phyloP scores from a whole-genome alignment of 2,113 vertebrate species.

The Rafetus swinhoei region DNA sequence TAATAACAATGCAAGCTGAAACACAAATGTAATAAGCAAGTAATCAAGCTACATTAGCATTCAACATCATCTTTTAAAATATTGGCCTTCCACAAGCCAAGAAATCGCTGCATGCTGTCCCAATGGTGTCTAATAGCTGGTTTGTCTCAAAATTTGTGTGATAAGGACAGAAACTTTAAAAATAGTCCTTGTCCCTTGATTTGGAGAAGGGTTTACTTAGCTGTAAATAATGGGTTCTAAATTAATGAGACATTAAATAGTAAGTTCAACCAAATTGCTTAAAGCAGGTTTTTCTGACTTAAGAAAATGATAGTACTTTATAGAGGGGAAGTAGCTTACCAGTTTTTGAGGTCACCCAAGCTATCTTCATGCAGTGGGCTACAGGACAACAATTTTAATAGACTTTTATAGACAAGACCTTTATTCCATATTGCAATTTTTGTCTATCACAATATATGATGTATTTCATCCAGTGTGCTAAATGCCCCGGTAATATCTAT shows the following conservation, averaged over 20 bases:
- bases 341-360: not conserved
- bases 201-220: not conserved
- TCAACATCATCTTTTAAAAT: not conserved
- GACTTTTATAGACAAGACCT: not conserved
- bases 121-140: not conserved
- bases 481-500: not conserved
- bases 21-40: not conserved
- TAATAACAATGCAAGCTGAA: not conserved
- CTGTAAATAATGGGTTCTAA: not conserved
- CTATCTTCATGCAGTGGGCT: not conserved
- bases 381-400: not conserved
- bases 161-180: not conserved
- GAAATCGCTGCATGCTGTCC: not conserved
- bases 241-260: not conserved
- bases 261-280: not conserved
- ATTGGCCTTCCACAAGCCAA: not conserved
- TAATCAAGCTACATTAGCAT: not conserved
- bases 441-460: not conserved
- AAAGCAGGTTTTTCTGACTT: not conserved
- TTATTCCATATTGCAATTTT: not conserved
- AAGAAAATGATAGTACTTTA: not conserved
- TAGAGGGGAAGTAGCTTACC: not conserved
- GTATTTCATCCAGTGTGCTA: not conserved
- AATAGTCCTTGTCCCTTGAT: not conserved
- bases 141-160: not conserved